These are phyloP conservation scores for Hypotaenidia okinawae DNA, from an alignment of 2,797 vertebrate genomes.

Conservation along the genomic window DNA sequence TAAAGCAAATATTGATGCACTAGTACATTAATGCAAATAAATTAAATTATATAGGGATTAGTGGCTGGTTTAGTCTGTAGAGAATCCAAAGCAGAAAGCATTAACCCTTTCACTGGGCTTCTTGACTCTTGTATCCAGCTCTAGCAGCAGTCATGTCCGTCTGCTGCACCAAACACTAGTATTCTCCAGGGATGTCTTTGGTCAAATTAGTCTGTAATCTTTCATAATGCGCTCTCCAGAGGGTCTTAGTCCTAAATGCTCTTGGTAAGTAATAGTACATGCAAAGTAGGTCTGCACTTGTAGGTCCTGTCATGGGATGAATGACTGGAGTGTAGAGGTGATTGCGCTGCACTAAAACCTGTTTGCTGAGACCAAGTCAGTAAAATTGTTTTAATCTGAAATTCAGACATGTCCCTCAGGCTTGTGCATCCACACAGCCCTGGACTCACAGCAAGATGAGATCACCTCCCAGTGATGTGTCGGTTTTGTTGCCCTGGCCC, in stretches of 20 bases:
- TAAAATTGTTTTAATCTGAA: neutral
- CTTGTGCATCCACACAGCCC: neutral
- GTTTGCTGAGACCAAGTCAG: neutral
- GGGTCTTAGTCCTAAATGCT: constrained; percentile 10
- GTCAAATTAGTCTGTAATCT: constrained; percentile 50
- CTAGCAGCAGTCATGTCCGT: neutral
- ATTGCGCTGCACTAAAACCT: neutral
- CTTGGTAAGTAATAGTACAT: neutral
- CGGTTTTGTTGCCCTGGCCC: neutral
- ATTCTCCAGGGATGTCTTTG: constrained; percentile 15
- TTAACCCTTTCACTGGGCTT: neutral
- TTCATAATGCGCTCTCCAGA: neutral
- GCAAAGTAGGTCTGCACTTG: neutral
- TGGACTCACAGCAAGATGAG: neutral
- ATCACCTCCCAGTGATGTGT: fast-evolving
- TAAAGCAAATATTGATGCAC: neutral
- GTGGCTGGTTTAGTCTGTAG: neutral
- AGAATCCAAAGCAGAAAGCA: neutral
- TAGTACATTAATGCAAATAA: neutral
- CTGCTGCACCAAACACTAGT: neutral
- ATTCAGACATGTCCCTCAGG: fast-evolving
- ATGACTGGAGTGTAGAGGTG: neutral
- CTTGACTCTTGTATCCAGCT: neutral
- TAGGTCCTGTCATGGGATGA: neutral
- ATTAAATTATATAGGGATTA: constrained; percentile 19